Base-by-base conservation (phyloP, 1,140 invertebrate species). In the Nasonia giraulti region DNA sequence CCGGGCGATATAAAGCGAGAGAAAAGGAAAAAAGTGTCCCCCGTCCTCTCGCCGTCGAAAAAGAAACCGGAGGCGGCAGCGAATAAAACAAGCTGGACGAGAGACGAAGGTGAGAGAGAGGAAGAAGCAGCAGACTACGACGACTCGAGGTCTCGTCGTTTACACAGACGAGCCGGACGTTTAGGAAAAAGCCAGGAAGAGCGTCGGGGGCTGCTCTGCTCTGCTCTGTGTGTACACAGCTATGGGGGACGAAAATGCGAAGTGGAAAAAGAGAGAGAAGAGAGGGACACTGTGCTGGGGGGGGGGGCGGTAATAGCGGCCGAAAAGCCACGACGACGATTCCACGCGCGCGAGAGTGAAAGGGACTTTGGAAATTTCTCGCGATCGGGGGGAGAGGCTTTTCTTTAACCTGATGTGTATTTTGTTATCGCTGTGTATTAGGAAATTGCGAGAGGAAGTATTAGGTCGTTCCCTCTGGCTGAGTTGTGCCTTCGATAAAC, bases 151-250 rank as follows among this genome's bases (percentile, higher is more conserved):
- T 71, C 68, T 71, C 31, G 23, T 71, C 68, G 68, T 71, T 31
- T 71, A 62, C 55, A 71, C 69, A 71, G 69, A 75, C 33, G 31
- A 75, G 73, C 55, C 17, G 31, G 68, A 33, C 27, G 68, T 31
- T 71, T 71, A 33, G 68, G 44, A 44, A 40, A 73, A 73, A 50
- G 23, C 10, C n/a, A 8, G 47, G 11, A 23, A n/a, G 62, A 40
- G 10, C 3, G 62, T 20, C 50, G 23, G 50, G 27, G 27, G 27
- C 1, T 27, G 27, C 27, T 27, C 27, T 27, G 27, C 27, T 27
- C 27, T 27, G 1, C 27, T 27, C 33, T 37, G 69, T 14, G 69
- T 31, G 69, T 31, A 71, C 27, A 75, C 73, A 4, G 69, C 14
- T n/a, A 31, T 6, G 62, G 76, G 14, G 50, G 73, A 75, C 33